A percentile compares a stretch with the other conserved stretches of the same genome.
Conservation (phyloP, 2,113 vertebrate species). For the human (Homo sapiens) region DNA sequence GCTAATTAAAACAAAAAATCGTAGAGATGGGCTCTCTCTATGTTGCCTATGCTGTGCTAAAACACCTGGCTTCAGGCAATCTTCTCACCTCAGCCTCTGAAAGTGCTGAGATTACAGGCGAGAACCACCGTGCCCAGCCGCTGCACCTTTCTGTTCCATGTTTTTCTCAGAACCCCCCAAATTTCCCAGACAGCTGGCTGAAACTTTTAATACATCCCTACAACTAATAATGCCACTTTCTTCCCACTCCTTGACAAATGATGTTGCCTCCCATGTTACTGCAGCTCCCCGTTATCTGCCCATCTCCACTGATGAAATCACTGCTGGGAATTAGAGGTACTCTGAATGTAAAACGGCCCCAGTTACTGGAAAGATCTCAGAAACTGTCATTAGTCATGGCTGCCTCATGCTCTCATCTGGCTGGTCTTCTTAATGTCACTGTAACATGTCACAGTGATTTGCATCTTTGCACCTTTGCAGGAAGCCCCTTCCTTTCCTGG, state of each 20-base stretch:
- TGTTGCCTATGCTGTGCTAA: too few relatives aligned
- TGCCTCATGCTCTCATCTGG: neutral
- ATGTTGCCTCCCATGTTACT: neutral
- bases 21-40: too few relatives aligned
- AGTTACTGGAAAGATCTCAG: neutral
- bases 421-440: neutral
- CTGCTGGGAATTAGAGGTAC: neutral
- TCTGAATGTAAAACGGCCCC: neutral
- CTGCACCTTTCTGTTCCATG: neutral
- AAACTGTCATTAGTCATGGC: neutral
- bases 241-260: neutral
- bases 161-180: neutral
- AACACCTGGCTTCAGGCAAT: too few relatives aligned
- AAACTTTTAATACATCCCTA: neutral
- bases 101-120: too few relatives aligned
- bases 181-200: neutral
- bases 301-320: neutral
- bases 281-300: neutral
- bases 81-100: too few relatives aligned
- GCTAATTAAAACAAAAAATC: too few relatives aligned
- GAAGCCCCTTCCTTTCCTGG: neutral
- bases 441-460: accelerated
- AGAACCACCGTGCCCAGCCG: too few relatives aligned
- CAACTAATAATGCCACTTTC: neutral
- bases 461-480: neutral